Evolutionary conservation across 2,888 invertebrate species (phyloP), one percentile per base, ranked within the genome.

Genomic region (Hydrotaea diabolus): DNA sequence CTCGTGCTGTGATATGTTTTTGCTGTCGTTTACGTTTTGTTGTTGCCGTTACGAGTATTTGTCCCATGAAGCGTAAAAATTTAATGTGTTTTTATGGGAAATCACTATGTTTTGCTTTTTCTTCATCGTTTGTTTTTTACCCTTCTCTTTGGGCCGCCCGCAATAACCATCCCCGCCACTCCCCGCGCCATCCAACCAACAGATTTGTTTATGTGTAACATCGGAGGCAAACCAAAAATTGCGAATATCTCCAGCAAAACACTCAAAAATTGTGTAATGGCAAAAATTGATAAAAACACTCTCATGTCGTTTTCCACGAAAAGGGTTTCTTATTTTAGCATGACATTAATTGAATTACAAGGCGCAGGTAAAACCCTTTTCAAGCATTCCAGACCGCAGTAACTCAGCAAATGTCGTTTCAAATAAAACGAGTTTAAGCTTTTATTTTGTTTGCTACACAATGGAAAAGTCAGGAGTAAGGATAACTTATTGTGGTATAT

Each of bases 1-100:
- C 69, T 46, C 43, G 21, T 9, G 43, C 69, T 46, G 69, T 69
- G 62, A 62, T 62, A 62, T 62, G 17, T 62, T 31, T 8, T 59
- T 62, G 62, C 31, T 36, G 69, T 46, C n/a, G 19, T 17, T 43
- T 11, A 1, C 13, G 9, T 1, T 39, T 2, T 73, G 55, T 31
- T 76, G 62, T 39, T 77, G 36, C n/a, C 73, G 26, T 39, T 74
- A 46, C 19, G 76, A 66, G 66, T 80, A 39, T 76, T 84, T 80
- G 26, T 78, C 64, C 71, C 31, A 59, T 76, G 75, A 84, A 84
- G 78, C 75, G 71, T 83, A 75, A 84, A 84, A 77, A 76, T 84
- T 78, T 84, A 76, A 80, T 80, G 84, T 59, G 64, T 84, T 80
- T 83, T 80, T 81, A 84, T 84, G 57, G 57, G 64, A 84, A 78